Conservation (phyloP, 2,888 invertebrate species). For the Sarcophaga caerulescens region DNA sequence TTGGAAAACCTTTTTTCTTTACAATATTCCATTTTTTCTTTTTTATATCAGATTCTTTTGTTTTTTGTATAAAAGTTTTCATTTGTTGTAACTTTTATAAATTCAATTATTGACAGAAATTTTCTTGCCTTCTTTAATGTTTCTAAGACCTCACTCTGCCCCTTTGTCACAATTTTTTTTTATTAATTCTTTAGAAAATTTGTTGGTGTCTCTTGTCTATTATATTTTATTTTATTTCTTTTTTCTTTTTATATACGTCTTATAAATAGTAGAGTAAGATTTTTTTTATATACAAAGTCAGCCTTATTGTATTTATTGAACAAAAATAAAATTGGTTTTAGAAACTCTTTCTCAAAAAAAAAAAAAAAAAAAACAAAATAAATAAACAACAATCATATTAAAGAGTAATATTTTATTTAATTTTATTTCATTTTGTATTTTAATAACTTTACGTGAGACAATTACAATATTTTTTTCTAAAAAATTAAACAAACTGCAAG, state of each 20-base stretch:
- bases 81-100: constrained; percentile 16
- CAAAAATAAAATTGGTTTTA: not conserved
- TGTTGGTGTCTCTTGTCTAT: not conserved
- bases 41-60: constrained; percentile 12
- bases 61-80: constrained; percentile 4
- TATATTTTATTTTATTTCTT: constrained; percentile 19
- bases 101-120: constrained; percentile 37
- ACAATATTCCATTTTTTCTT: not conserved
- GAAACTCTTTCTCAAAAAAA: constrained; percentile 5
- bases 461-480: too few species aligned
- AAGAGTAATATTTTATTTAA: too few species aligned
- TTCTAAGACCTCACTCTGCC: not conserved
- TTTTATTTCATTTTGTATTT: too few species aligned
- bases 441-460: too few species aligned
- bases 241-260: constrained; percentile 42
- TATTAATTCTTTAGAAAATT: constrained; percentile 55
- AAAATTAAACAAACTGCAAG: too few species aligned
- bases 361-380: not conserved
- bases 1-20: constrained; percentile 58
- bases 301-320: constrained; percentile 72
- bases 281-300: constrained; percentile 77
- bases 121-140: constrained; percentile 7
- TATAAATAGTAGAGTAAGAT: constrained; percentile 52
- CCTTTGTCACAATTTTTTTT: constrained; percentile 18
- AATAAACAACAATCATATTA: not conserved